These are phyloP conservation scores for Tachystola acroxantha DNA, from an alignment of 2,888 invertebrate species.

Conservation along the genomic window DNA sequence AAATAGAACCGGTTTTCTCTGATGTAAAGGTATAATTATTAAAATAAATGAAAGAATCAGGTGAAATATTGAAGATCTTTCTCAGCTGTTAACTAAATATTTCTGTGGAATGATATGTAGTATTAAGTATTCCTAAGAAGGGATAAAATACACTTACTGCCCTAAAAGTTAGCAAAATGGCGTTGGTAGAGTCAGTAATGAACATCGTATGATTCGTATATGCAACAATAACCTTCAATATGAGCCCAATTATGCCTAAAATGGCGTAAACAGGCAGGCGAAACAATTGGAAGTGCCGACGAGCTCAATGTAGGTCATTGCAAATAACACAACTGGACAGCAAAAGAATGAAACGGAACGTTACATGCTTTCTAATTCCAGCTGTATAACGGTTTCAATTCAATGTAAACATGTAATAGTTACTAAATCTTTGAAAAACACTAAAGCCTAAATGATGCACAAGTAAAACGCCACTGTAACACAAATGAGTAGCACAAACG, in stretches of 20 bases:
- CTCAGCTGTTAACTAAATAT: no score
- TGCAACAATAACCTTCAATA: slow-evolving; percentile 1
- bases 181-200: no score
- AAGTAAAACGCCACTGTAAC: slow-evolving; percentile 5
- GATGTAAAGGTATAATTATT: no score
- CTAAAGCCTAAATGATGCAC: background rate
- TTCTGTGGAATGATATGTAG: no score
- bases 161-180: no score
- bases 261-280: slow-evolving; percentile 2
- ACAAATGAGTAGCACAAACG: slow-evolving; percentile 14
- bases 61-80: no score
- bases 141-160: no score
- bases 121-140: no score
- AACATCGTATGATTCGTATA: slow-evolving; percentile 1
- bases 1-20: no score
- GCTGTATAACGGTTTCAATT: slow-evolving; percentile 1
- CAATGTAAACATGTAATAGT: no score
- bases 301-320: slow-evolving; percentile 11
- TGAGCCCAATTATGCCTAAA: slow-evolving; percentile 2
- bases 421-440: no score
- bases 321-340: slow-evolving; percentile 4
- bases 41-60: no score
- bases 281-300: slow-evolving; percentile 8
- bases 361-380: slow-evolving; percentile 29
- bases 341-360: slow-evolving; percentile 16